Base-by-base conservation (phyloP, 2,797 vertebrate genomes). In the Halcyon badia region DNA sequence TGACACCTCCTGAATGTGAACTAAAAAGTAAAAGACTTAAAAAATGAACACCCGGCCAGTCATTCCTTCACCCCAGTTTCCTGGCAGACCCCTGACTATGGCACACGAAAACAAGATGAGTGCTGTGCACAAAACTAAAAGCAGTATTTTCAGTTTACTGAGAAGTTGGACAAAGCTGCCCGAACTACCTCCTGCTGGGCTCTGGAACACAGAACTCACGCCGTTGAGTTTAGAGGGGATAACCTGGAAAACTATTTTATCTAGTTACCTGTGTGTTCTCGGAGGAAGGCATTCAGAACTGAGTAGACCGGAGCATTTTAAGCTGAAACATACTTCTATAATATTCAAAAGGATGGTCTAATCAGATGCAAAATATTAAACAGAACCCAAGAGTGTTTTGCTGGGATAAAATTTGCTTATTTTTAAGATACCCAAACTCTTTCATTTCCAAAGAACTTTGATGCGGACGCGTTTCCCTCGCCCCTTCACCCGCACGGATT, bases 381-480 rank as follows among this genome's bases (percentile, higher is more conserved):
- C 22, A 69, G 42, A 90, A 64, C 12, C 62, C 15, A 56, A 17
- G 7, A 57, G 73, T 17, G 46, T 18, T 91, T 44, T 71, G 33
- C 60, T 76, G 51, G 69, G 72, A 44, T 46, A 52, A 75, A 87
- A 79, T n/a, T 5, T 52, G 30, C 49, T 41, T 37, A 41, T 57
- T 90, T 90, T 65, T 24, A 24, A 91, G 88, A 78, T 33, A 83
- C 20, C 22, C 48, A 64, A 94, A 72, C 58, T 75, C 84, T 72
- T 81, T 91, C 25, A 94, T 60, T 87, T 78, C 84, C 71, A 69
- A 57, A 64, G 11, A 76, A 21, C 77, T 56, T 37, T 51, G 58
- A 72, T 66, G 68, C 64, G 70, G 78, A 35, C 6, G 4, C 16
- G 17, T 44, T 65, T 60, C 79, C 83, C 70, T 31, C 5, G 0